Base-by-base conservation (phyloP, 2,113 vertebrate genomes). In the Tautogolabrus adspersus region DNA sequence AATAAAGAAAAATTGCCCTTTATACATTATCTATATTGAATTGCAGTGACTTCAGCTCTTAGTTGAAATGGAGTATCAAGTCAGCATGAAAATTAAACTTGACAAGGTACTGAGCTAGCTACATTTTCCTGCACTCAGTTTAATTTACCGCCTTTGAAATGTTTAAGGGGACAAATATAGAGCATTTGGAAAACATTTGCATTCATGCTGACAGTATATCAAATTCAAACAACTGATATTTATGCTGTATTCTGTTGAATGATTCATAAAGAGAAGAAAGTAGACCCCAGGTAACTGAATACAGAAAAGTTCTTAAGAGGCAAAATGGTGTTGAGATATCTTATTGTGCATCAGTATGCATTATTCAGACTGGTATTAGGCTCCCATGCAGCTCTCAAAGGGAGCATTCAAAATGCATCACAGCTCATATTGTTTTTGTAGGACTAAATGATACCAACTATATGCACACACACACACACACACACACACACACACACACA, bases 251-350 rank as follows among this genome's bases (percentile, higher is more conserved):
- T 61, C 40, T 37, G 67, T 72, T 91, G 68, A 88, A 88, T 87
- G 52, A 88, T 90, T 89, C 22, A 89, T 66, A 65, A 38, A 58
- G 67, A 55, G 54, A 40, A 18, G 72, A 60, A 81, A 83, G 86
- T 38, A 57, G 68, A 71, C 38, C 68, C 26, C 72, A 61, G 64
- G 88, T 92, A 88, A 92, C 78, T 70, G 52, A 89, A 90, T 85
- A 81, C 82, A 75, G 66, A 82, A 88, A 89, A 57, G 79, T 69
- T 79, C 76, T 83, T 57, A 44, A 72, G 83, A 34, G 49, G 71
- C 67, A 76, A 88, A 88, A 90, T 56, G 79, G 81, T 87, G 89
- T 84, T 81, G 87, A 86, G 82, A 87, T 91, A 91, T 88, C 85
- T 86, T 63, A 92, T 91, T 89, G 82, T 92, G 84, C 59, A 11